These are phyloP conservation scores for Melanotaenia nigrans DNA, from an alignment of 2,797 vertebrate species.

Conservation along the genomic window DNA sequence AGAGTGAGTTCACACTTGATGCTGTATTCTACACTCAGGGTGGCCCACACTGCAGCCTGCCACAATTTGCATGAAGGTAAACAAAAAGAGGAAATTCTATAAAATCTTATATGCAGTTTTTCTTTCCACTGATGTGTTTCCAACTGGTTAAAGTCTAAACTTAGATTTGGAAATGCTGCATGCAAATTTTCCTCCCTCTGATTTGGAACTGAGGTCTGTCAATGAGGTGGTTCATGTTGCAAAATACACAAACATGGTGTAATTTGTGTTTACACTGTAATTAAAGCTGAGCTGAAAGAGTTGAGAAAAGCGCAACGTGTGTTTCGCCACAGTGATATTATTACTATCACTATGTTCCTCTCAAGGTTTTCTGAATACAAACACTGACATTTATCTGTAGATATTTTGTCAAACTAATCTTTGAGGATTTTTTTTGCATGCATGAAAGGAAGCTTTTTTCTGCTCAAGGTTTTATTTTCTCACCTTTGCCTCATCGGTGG, in stretches of 20 bases:
- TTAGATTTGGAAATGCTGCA: constrained; percentile 38
- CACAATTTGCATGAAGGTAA: constrained; percentile 44
- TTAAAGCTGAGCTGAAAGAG: constrained; percentile 41
- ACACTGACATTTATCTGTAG: constrained; percentile 13
- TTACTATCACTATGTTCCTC: neutral
- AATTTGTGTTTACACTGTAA: constrained; percentile 47
- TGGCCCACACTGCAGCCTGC: constrained; percentile 46
- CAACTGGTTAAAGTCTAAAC: constrained; percentile 37
- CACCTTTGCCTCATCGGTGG: neutral
- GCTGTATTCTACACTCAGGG: constrained; percentile 34
- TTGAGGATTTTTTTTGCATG: constrained; percentile 37
- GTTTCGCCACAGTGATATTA: constrained; percentile 2
- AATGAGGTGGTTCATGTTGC: constrained; percentile 22
- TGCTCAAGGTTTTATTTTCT: neutral
- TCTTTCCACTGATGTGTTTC: constrained; percentile 34
- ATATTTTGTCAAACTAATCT: constrained; percentile 9
- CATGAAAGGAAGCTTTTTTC: neutral
- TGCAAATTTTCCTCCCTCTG: neutral
- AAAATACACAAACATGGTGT: constrained; percentile 38
- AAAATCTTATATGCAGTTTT: constrained; percentile 33
- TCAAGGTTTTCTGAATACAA: constrained; percentile 13
- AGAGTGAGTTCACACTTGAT: constrained; percentile 46
- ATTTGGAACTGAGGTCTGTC: constrained; percentile 16
- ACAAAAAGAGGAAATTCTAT: constrained; percentile 64
- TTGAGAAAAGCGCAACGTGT: constrained; percentile 11